A percentile compares a stretch with the other conserved stretches of the same genome.
These are phyloP conservation scores for Thera obeliscata DNA, from an alignment of 2,888 invertebrate species.

Conservation along the genomic window DNA sequence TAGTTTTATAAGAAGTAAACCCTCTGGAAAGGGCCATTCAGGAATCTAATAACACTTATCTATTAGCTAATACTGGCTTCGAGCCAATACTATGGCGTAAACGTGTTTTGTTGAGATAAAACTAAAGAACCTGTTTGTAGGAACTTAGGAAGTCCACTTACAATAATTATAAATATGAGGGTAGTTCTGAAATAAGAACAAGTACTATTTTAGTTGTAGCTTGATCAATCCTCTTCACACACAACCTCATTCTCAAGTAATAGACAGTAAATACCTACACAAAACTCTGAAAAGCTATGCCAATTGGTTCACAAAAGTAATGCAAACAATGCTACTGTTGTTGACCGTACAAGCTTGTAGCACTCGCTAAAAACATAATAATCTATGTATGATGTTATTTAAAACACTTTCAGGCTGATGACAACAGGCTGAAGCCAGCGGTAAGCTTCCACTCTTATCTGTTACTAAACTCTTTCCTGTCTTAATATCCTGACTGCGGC, in stretches of 20 bases:
- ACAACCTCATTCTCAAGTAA: too few relatives aligned
- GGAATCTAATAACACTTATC: background rate
- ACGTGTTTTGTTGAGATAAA: too few relatives aligned
- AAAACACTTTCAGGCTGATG: constrained; percentile 71
- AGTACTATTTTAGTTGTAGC: too few relatives aligned
- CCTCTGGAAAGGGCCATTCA: background rate
- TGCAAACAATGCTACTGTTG: background rate
- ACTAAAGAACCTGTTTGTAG: too few relatives aligned
- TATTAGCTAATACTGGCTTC: background rate
- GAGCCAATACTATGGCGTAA: background rate
- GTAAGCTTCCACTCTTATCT: constrained; percentile 58
- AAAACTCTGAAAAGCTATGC: too few relatives aligned
- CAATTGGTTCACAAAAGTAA: too few relatives aligned
- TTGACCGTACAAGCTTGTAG: constrained; percentile 2
- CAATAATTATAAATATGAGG: too few relatives aligned
- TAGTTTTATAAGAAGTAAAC: too few relatives aligned
- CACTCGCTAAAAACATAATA: constrained; percentile 17
- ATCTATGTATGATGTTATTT: constrained; percentile 45
- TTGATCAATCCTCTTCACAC: too few relatives aligned
- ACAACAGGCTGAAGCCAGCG: constrained; percentile 72
- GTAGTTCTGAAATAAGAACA: too few relatives aligned
- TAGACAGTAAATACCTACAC: too few relatives aligned
- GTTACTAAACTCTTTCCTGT: constrained; percentile 1
- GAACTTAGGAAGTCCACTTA: too few relatives aligned
- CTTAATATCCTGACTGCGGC: background rate